Conservation (phyloP, 2,797 vertebrate genomes). For the Notamacropus eugenii region DNA sequence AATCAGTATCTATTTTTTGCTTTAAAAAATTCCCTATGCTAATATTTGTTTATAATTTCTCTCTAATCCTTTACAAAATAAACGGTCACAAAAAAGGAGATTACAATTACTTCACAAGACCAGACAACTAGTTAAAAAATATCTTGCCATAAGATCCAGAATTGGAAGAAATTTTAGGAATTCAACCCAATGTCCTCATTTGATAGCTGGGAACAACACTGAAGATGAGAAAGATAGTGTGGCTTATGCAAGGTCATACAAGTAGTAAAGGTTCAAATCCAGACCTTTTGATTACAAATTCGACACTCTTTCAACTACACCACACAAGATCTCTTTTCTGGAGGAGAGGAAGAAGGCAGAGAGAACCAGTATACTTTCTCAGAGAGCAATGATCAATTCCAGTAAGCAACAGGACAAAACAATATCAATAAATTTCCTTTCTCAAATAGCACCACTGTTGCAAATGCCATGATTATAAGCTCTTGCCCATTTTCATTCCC, state of each 20-base stretch:
- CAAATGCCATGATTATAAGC: background rate
- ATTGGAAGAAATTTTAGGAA: background rate
- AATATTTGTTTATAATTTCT: constrained; percentile 38
- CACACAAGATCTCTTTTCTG: constrained; percentile 52
- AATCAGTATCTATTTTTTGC: constrained; percentile 3
- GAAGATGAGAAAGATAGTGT: background rate
- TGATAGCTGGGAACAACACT: background rate
- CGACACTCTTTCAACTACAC: background rate
- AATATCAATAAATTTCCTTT: constrained; percentile 62
- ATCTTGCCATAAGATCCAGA: background rate
- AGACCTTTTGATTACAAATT: background rate
- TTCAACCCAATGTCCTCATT: background rate
- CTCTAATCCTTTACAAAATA: constrained; percentile 33
- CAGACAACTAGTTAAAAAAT: constrained; percentile 38
- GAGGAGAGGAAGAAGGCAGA: constrained; percentile 50
- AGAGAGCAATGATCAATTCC: constrained; percentile 55
- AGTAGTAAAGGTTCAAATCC: background rate
- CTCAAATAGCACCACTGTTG: constrained; percentile 55
- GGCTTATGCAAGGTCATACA: background rate
- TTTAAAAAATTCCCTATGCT: constrained; percentile 19
- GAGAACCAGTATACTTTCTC: constrained; percentile 67
- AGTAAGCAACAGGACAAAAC: constrained; percentile 63
- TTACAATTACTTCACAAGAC: constrained; percentile 45
- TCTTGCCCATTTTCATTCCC: constrained; percentile 15
- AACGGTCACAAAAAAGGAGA: constrained; percentile 49